Evolutionary conservation across 2,888 invertebrate species (phyloP).

Genomic region (Podotricha telesiphe): DNA sequence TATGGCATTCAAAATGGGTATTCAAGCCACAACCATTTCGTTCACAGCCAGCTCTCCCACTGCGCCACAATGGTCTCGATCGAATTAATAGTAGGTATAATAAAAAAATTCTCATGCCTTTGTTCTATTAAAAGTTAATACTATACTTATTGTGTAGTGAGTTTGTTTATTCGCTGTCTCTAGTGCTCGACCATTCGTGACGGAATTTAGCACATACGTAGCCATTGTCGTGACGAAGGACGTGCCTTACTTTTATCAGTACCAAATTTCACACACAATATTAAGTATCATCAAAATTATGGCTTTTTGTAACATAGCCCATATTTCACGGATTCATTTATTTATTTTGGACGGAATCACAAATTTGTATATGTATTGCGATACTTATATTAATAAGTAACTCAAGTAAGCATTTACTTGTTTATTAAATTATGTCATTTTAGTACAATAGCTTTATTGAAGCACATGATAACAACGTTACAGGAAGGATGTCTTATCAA

Average conservation of each 20-base stretch:
- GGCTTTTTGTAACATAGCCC: background rate
- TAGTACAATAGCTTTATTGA: constrained; percentile 20
- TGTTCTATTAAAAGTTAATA: constrained; percentile 13
- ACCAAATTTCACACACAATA: background rate
- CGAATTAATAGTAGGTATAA: background rate
- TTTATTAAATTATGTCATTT: constrained; percentile 15
- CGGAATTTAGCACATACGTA: constrained; percentile 13
- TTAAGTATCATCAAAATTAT: background rate
- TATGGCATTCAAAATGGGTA: too few relatives aligned
- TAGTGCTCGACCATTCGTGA: constrained; percentile 13
- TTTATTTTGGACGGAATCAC: too few relatives aligned
- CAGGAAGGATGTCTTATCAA: constrained; percentile 74
- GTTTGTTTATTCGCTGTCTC: constrained; percentile 16
- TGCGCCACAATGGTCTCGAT: too few relatives aligned
- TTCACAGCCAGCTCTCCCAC: too few relatives aligned
- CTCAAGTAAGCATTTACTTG: background rate
- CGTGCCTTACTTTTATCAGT: constrained; percentile 10
- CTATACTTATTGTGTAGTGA: constrained; percentile 6
- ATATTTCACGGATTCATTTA: too few relatives aligned
- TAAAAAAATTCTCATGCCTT: constrained; percentile 1
- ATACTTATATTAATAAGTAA: too few relatives aligned
- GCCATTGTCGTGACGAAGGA: constrained; percentile 21
- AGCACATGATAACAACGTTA: constrained; percentile 30
- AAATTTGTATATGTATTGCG: too few relatives aligned
- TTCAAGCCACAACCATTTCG: too few relatives aligned